Conservation (phyloP, 2,113 vertebrate genomes). For the Neotoma lepida region DNA sequence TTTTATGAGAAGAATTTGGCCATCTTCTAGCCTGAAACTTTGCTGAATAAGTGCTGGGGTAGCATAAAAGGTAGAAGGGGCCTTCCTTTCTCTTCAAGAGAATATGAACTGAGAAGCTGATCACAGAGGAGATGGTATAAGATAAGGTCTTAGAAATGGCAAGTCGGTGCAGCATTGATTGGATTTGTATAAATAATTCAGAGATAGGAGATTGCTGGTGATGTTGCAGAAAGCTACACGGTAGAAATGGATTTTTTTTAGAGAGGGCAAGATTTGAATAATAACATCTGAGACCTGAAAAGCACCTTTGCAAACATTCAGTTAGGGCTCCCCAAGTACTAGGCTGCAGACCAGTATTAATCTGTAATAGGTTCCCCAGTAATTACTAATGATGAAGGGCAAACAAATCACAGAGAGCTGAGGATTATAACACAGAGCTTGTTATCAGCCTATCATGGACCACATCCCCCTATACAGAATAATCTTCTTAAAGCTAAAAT, state of each 20-base stretch:
- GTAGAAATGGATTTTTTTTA: not conserved
- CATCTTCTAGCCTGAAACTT: not conserved
- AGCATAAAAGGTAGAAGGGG: not conserved
- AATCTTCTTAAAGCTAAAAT: not conserved
- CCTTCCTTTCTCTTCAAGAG: not conserved
- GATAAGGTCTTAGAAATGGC: not conserved
- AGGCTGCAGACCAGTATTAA: not conserved
- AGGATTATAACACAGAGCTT: not conserved
- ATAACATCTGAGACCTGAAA: not conserved
- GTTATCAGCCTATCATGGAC: not conserved
- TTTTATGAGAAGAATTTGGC: not conserved
- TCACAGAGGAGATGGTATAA: not conserved
- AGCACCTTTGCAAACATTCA: not conserved
- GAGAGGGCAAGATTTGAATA: not conserved
- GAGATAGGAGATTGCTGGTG: not conserved
- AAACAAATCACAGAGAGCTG: not conserved
- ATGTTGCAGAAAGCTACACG: not conserved
- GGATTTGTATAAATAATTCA: conserved; percentile 48
- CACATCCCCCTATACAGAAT: not conserved
- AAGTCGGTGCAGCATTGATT: not conserved
- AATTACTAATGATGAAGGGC: not conserved
- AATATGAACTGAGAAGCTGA: not conserved
- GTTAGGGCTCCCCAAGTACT: not conserved
- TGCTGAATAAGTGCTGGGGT: not conserved
- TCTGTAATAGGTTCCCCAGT: not conserved